phyloP scores from a whole-genome alignment of 2,113 vertebrate species.

The Ptilonorhynchus violaceus region DNA sequence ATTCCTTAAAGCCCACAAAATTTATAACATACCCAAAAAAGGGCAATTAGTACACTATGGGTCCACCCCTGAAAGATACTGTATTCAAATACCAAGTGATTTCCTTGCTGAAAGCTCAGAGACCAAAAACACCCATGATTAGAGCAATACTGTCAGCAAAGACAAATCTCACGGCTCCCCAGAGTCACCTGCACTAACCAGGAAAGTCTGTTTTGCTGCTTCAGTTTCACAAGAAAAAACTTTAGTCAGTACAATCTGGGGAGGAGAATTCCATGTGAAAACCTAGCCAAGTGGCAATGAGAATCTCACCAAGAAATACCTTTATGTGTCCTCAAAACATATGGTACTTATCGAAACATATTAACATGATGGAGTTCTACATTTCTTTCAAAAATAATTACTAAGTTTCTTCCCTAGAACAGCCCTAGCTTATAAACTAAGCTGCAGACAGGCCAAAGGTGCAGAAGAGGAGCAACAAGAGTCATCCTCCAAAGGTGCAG shows the following conservation, averaged over 20 bases:
- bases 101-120: not conserved
- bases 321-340: not conserved
- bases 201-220: not conserved
- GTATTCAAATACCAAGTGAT: not conserved
- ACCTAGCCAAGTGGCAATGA: not conserved
- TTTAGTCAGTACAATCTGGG: not conserved
- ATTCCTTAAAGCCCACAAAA: not conserved
- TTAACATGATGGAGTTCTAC: not conserved
- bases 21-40: not conserved
- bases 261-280: not conserved
- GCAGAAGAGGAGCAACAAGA: not conserved
- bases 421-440: not conserved
- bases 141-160: not conserved
- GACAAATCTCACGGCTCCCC: not conserved
- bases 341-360: not conserved
- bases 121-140: not conserved
- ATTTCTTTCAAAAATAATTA: rapidly evolving
- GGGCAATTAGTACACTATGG: not conserved
- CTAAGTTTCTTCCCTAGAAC: not conserved
- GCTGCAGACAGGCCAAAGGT: not conserved
- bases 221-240: not conserved
- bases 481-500: not conserved
- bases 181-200: not conserved
- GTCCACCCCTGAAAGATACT: not conserved
- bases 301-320: not conserved